A percentile compares a stretch with the other conserved stretches of the same genome.
phyloP scores from a whole-genome alignment of 2,797 vertebrate genomes.

The Myotis pilosus region DNA sequence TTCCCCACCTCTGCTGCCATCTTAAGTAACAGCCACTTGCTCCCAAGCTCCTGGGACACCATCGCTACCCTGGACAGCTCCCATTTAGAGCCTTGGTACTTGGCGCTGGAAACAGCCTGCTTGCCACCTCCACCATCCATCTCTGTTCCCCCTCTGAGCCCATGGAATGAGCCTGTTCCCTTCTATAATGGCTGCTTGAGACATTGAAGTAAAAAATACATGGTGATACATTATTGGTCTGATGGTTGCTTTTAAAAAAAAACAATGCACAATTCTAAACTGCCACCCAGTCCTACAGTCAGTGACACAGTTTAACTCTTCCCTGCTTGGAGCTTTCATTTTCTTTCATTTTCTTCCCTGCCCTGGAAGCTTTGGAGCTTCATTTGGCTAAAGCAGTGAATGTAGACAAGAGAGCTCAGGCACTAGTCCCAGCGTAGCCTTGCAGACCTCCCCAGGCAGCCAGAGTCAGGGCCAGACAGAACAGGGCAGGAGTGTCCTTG shows the following conservation, averaged over 20 bases:
- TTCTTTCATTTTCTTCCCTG: constrained; percentile 59
- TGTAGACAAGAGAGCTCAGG: neutral
- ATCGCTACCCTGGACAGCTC: constrained; percentile 57
- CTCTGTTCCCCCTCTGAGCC: constrained; percentile 19
- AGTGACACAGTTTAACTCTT: neutral
- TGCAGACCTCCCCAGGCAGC: neutral
- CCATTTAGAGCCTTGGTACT: neutral
- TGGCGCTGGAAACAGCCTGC: neutral
- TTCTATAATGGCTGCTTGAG: constrained; percentile 37
- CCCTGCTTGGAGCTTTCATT: constrained; percentile 47
- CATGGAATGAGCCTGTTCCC: constrained; percentile 18
- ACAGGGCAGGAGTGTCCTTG: neutral
- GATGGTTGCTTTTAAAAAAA: constrained; percentile 49
- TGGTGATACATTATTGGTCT: constrained; percentile 13
- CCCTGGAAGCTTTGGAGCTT: neutral
- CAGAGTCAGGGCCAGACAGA: neutral
- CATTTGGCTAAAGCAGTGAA: neutral
- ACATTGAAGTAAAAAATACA: neutral
- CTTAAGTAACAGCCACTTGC: neutral
- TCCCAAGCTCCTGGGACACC: neutral
- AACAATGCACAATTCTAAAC: neutral
- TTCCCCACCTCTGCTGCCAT: neutral
- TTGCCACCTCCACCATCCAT: neutral
- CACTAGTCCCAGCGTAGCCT: neutral
- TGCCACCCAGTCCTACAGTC: neutral